Percentiles rank a stretch among this genome's conserved stretches.
Evolutionary conservation across 1,140 invertebrate species (phyloP).

Genomic region (Harpegnathos saltator): DNA sequence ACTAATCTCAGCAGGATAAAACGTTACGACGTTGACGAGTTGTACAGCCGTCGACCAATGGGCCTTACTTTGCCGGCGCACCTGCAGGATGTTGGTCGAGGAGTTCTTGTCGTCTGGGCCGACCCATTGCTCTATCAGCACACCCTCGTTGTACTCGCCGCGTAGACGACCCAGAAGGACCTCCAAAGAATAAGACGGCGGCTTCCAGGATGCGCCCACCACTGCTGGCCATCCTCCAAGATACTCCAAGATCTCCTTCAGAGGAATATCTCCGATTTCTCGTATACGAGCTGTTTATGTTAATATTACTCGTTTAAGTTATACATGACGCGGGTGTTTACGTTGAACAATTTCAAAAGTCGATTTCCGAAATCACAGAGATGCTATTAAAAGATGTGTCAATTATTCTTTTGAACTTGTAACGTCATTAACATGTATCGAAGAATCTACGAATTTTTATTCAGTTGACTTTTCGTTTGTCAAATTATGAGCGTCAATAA

Average conservation of each 20-base stretch:
- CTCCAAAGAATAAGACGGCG: constrained; percentile 87
- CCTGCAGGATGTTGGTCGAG: constrained; percentile 94
- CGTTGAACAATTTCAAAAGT: too few relatives aligned
- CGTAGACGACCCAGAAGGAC: constrained; percentile 89
- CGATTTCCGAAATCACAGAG: too few relatives aligned
- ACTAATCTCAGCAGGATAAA: background rate
- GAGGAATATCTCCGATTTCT: constrained; percentile 88
- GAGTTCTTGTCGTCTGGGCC: constrained; percentile 95
- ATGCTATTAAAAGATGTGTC: too few relatives aligned
- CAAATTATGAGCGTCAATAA: too few relatives aligned
- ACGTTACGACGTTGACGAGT: constrained; percentile 2
- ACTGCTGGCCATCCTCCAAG: constrained; percentile 93
- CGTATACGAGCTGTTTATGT: constrained; percentile 89
- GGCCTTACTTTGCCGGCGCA: constrained; percentile 86
- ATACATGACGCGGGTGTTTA: background rate
- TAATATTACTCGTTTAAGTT: constrained; percentile 10
- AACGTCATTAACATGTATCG: too few relatives aligned
- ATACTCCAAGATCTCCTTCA: constrained; percentile 87
- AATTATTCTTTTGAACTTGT: too few relatives aligned
- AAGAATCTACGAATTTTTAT: too few relatives aligned
- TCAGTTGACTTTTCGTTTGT: too few relatives aligned
- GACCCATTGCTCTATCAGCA: constrained; percentile 92
- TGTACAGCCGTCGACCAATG: constrained; percentile 76
- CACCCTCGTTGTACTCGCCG: constrained; percentile 91
- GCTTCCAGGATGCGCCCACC: constrained; percentile 88